These are phyloP conservation scores for Polia nebulosa DNA, from an alignment of 2,888 invertebrate species.

Conservation along the genomic window DNA sequence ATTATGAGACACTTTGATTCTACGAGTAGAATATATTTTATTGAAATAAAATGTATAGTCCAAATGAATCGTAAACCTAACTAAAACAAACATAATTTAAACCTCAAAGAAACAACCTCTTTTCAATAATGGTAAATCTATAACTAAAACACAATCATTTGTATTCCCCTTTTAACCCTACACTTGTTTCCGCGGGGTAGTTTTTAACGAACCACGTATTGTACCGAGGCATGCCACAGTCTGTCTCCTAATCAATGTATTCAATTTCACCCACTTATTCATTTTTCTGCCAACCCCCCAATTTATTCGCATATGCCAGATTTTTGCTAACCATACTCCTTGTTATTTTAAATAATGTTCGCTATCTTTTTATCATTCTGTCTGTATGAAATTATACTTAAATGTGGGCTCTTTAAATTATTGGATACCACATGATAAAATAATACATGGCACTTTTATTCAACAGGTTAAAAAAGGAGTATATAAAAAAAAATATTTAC, in stretches of 20 bases:
- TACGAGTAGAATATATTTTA: no score
- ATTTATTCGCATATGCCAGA: constrained; percentile 80
- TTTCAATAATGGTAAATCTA: no score
- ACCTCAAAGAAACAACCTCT: no score
- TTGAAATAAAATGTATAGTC: no score
- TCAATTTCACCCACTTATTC: constrained; percentile 85
- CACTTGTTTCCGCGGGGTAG: constrained; percentile 66
- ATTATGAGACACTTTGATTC: no score
- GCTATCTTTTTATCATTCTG: constrained; percentile 2
- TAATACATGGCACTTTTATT: no score
- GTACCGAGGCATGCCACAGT: constrained; percentile 72
- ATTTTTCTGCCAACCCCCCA: constrained; percentile 81
- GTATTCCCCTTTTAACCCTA: constrained; percentile 15
- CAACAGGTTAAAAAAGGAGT: no score
- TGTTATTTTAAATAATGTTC: constrained; percentile 23
- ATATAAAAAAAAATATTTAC: no score
- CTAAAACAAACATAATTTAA: no score
- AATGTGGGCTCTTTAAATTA: not conserved
- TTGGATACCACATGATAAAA: not conserved
- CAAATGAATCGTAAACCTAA: no score
- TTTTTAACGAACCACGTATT: constrained; percentile 86
- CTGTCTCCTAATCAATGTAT: constrained; percentile 81
- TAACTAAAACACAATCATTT: constrained; percentile 10
- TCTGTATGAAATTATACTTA: not conserved
- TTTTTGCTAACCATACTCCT: constrained; percentile 69